These are phyloP conservation scores for Rhinopomastus cyanomelas DNA, from an alignment of 2,113 vertebrate genomes.

Conservation along the genomic window DNA sequence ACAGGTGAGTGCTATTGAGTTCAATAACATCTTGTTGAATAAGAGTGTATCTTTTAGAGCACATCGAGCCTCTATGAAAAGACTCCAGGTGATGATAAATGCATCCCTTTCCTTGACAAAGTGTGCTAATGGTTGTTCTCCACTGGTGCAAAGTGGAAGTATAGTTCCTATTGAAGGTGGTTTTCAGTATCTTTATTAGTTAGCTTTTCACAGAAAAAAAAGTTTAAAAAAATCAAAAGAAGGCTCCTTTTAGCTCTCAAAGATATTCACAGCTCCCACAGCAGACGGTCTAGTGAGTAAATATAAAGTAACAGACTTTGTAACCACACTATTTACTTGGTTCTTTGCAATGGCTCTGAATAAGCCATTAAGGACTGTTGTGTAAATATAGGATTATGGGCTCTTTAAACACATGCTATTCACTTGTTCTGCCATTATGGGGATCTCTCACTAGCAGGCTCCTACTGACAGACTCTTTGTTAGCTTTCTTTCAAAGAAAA, in stretches of 20 bases:
- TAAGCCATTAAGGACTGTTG: slow-evolving; percentile 71
- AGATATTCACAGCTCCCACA: slow-evolving; percentile 62
- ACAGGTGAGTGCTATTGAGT: slow-evolving; percentile 55
- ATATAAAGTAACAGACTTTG: slow-evolving; percentile 70
- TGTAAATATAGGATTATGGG: slow-evolving; percentile 71
- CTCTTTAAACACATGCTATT: slow-evolving; percentile 67
- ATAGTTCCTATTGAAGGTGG: slow-evolving; percentile 49
- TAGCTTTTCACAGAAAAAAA: slow-evolving; percentile 40
- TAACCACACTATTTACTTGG: slow-evolving; percentile 67
- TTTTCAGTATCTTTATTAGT: slow-evolving; percentile 56
- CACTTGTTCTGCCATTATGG: slow-evolving; percentile 60
- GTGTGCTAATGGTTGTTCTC: slow-evolving; percentile 58
- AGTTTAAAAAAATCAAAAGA: not conserved
- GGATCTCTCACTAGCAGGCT: slow-evolving; percentile 47
- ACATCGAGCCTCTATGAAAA: slow-evolving; percentile 48
- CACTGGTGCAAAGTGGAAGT: slow-evolving; percentile 54
- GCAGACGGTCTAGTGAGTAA: slow-evolving; percentile 68
- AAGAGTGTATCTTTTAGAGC: slow-evolving; percentile 41
- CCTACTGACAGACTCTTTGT: slow-evolving; percentile 39
- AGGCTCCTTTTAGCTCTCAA: slow-evolving; percentile 57
- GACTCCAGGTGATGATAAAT: slow-evolving; percentile 65
- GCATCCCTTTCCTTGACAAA: slow-evolving; percentile 52
- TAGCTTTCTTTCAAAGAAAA: not conserved
- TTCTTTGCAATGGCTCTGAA: slow-evolving; percentile 68
- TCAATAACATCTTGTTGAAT: slow-evolving; percentile 48